Percentiles rank a stretch among this genome's conserved stretches.
Conservation (phyloP, 2,888 invertebrate genomes). For the Ichneumoninae sp. region DNA sequence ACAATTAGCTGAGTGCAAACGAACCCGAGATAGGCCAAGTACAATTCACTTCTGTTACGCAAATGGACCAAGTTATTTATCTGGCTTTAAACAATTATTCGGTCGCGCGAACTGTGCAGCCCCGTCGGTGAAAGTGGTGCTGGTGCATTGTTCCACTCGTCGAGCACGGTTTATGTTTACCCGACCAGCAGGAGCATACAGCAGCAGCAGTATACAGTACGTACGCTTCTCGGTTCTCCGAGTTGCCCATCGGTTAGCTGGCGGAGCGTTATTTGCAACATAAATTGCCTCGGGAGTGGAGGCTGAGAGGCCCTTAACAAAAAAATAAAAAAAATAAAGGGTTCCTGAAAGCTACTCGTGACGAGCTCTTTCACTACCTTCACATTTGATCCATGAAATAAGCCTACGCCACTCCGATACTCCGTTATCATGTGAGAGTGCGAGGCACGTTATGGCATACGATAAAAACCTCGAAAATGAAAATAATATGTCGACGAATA, state of each 20-base stretch:
- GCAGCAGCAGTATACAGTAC: neutral
- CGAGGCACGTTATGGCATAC: constrained; percentile 3
- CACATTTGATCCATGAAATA: constrained; percentile 50
- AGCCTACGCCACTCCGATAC: constrained; percentile 32
- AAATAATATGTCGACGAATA: neutral
- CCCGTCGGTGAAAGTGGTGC: constrained; percentile 16
- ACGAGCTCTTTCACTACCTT: constrained; percentile 32
- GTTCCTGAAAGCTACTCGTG: constrained; percentile 43
- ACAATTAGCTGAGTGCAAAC: constrained; percentile 7
- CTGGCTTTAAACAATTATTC: constrained; percentile 45
- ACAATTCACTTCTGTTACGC: constrained; percentile 17
- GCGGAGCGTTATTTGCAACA: constrained; percentile 54
- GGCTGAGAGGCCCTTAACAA: constrained; percentile 10
- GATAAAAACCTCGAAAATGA: neutral
- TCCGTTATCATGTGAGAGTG: constrained; percentile 9
- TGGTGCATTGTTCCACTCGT: constrained; percentile 45
- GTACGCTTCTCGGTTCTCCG: constrained; percentile 26
- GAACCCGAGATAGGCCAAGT: constrained; percentile 7
- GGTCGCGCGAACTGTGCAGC: constrained; percentile 26
- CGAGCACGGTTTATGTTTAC: constrained; percentile 47
- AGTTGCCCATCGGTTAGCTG: constrained; percentile 23
- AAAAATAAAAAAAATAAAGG: constrained; percentile 25
- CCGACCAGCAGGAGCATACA: constrained; percentile 9
- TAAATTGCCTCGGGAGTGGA: constrained; percentile 33
- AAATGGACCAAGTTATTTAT: constrained; percentile 35